Base-by-base conservation (phyloP, 1,140 invertebrate species). In the Meloidogyne floridensis region DNA sequence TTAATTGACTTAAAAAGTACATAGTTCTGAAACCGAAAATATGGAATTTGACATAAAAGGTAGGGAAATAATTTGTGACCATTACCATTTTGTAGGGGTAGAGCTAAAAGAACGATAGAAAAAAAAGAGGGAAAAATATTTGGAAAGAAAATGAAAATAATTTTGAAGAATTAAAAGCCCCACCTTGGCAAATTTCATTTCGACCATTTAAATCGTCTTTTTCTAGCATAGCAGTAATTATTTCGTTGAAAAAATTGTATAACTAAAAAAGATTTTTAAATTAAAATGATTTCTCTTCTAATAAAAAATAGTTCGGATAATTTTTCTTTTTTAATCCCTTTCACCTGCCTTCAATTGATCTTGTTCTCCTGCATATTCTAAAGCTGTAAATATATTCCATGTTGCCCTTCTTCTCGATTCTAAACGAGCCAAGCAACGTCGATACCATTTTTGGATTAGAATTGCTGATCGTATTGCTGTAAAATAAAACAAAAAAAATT, bases 301-400 rank as follows among this genome's bases (percentile, higher is more conserved):
- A 32, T 32, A 32, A 32, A 32, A 20, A 20, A 20, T 20, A 20
- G 20, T 20, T 20, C 20, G 20, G 20, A 20, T 20, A 32, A 32
- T 32, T 32, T 32, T 2, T 47, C 7, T 11, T 32, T 72, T 56
- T 11, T n/a, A 32, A 20, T 69, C 80, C 77, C 83, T 53, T 43
- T 11, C 32, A 80, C 15, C 72, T 77, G 96, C 95, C 92, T 95
- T 95, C 72, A 96, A 93, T 92, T 97, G 95, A 91, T 96, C 94
- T 90, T 96, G 95, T 91, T 97, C 95, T 3, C 95, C 95, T 54
- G 94, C 94, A 90, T 97, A 97, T 91, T 97, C 95, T 73, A 97
- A 93, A 8, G 88, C 84, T 90, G 96, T 95, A 90, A 96, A 97
- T 87, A 97, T 96, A 72, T 94, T 95, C 95, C 95, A 97, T 1